Conservation (phyloP, 2,113 vertebrate genomes). For the Gopherus flavomarginatus region DNA sequence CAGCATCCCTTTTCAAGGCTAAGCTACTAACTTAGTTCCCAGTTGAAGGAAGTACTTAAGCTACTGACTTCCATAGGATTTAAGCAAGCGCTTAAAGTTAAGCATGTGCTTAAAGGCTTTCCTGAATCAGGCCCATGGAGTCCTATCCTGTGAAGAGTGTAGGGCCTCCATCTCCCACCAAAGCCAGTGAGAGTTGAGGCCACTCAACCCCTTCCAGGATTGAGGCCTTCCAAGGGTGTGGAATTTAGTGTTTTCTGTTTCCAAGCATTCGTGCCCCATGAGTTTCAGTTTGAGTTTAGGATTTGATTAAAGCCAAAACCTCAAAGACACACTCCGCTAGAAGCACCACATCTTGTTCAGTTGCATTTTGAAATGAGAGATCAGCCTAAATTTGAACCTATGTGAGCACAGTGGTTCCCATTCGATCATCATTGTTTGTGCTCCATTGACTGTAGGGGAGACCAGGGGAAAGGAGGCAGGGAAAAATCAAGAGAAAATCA, state of each 20-base stretch:
- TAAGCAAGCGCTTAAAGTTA: slow-evolving; percentile 38
- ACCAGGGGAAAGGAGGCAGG: background rate
- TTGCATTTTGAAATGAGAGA: slow-evolving; percentile 1
- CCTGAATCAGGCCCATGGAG: slow-evolving; percentile 23
- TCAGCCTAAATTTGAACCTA: slow-evolving; percentile 1
- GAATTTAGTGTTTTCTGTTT: slow-evolving; percentile 42
- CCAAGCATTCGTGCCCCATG: background rate
- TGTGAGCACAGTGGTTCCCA: rapidly evolving
- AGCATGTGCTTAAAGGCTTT: slow-evolving; percentile 19
- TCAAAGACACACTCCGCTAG: slow-evolving; percentile 13
- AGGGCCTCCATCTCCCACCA: slow-evolving; percentile 53
- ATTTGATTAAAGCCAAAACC: slow-evolving; percentile 40
- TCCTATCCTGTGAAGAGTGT: slow-evolving; percentile 17
- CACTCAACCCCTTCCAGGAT: slow-evolving; percentile 48
- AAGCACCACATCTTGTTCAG: background rate
- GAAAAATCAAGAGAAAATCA: background rate
- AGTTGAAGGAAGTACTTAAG: background rate
- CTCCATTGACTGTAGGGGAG: background rate
- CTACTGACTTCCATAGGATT: background rate
- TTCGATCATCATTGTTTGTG: background rate
- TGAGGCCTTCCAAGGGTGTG: slow-evolving; percentile 55
- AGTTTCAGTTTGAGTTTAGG: slow-evolving; percentile 54
- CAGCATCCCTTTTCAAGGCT: background rate
- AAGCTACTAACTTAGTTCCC: background rate
- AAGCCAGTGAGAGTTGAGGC: slow-evolving; percentile 33